Evolutionary conservation across 1,140 invertebrate species (phyloP), one percentile per base, ranked within the genome.

Genomic region (Riptortus pedestris): DNA sequence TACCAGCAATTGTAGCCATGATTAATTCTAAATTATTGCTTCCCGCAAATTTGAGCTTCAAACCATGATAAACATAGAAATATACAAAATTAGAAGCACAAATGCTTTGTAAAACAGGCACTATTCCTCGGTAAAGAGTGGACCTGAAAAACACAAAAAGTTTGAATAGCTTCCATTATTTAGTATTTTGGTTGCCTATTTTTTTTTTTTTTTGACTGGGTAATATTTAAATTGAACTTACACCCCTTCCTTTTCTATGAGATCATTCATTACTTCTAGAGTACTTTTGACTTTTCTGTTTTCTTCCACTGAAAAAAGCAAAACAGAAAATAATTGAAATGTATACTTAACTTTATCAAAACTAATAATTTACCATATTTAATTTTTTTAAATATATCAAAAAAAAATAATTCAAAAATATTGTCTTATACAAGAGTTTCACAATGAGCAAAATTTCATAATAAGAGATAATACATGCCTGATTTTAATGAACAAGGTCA

Each of bases 31-130:
- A 81, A 1, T 55, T 55, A 18, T 47, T 47, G n/a, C 24, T 55
- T 26, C 14, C 12, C 4, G 18, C 18, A 55, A 55, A 26, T 24
- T 18, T 24, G 18, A 24, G 76, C 73, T 90, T 86, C 7, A 94
- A 75, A 2, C 85, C 85, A 76, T 94, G 91, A 73, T 93, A 94
- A 67, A 88, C 82, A 73, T 94, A 95, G 71, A 94, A 94, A 74
- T 94, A 94, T 16, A 95, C 86, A 78, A 94, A 94, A 75, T 93
- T 93, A 55, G 90, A 93, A 57, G 85, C 83, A 70, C 87, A 92
- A 0, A 93, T 73, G 66, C 86, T 89, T 68, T 88, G 82, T 4
- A 95, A 75, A 16, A 93, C 89, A 9, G 91, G 91, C 16, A 83
- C 76, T 18, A 93, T 78, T 1, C 91, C 91, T 70, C 86, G 77